Base-by-base conservation (phyloP, 64 coral and sea anemone species). In the Pocillopora damicornis region DNA sequence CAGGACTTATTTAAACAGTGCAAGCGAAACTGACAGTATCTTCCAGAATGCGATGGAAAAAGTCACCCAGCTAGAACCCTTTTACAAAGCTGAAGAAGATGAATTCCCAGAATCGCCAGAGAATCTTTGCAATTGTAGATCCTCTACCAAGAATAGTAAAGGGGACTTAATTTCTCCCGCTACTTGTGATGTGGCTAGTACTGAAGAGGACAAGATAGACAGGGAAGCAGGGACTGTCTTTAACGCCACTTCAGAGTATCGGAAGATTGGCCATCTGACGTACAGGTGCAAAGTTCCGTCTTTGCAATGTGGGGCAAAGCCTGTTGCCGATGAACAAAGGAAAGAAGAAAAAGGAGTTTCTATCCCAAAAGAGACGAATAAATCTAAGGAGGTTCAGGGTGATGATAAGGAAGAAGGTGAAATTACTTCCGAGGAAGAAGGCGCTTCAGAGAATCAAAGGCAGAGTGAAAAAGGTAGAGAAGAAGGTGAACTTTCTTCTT, bases 391-490 rank as follows among this genome's bases (percentile, higher is more conserved):
- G 42, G 22, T 51, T 30, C 30, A 13, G 26, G 72, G 0, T 77
- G 59, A 37, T 51, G 80, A 76, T 17, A 96, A 75, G 79, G 94
- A 96, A 85, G 94, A 93, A 77, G 94, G 94, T 5, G 88, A 93
- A 77, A 96, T 96, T 67, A 88, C 80, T 26, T 93, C 91, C 26
- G 93, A 95, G 15, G 91, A 86, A 26, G 91, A 93, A n/a, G 63
- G n/a, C 26, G 16, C 76, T 58, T 62, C 13, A 64, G n/a, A 63
- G 80, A 11, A 57, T 76, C 45, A 30, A 67, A 85, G 65, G 35
- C 5, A 25, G 5, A 6, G 37, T 45, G 63, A 37, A 25, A 58
- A 58, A 35, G 75, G 67, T 67, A 75, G n/a, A 63, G 71, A 62
- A 2, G 79, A 90, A 37, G 74, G 80, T 22, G 51, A 83, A 85